These are phyloP conservation scores for Syngnathus rostellatus DNA, from an alignment of 2,797 vertebrate genomes.

Conservation along the genomic window DNA sequence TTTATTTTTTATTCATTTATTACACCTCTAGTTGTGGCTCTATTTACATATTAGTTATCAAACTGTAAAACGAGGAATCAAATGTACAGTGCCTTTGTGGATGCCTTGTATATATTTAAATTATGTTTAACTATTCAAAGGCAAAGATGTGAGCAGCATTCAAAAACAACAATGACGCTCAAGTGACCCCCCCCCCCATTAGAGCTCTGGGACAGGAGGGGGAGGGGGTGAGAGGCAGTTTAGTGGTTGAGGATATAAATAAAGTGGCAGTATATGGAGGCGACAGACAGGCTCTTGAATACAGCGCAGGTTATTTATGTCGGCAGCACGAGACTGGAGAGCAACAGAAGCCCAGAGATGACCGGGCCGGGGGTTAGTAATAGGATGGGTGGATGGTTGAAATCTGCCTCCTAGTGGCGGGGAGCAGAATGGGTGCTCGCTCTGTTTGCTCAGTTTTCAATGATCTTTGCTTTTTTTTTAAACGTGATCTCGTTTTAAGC, in stretches of 20 bases:
- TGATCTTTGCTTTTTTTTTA: no score
- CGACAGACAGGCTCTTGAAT: constrained; percentile 56
- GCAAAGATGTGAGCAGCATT: neutral
- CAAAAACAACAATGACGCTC: constrained; percentile 7
- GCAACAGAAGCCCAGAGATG: neutral
- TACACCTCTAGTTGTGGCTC: no score
- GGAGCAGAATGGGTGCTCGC: no score
- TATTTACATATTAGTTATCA: no score
- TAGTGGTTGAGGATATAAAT: constrained; percentile 53
- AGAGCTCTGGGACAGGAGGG: constrained; percentile 1
- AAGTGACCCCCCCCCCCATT: constrained; percentile 20
- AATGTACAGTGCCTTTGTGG: no score
- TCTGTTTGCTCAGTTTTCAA: no score
- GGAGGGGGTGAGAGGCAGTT: constrained; percentile 14
- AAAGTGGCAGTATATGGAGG: constrained; percentile 42
- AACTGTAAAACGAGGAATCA: no score
- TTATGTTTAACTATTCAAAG: neutral
- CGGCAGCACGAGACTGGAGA: neutral
- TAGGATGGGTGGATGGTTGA: neutral
- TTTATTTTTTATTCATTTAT: no score
- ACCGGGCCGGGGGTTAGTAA: neutral
- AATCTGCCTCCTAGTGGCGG: neutral
- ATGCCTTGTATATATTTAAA: neutral
- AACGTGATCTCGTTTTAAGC: no score
- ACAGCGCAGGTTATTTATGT: constrained; percentile 64